Evolutionary conservation across 2,888 invertebrate species (phyloP).

Genomic region (Epirrhoe alternata): DNA sequence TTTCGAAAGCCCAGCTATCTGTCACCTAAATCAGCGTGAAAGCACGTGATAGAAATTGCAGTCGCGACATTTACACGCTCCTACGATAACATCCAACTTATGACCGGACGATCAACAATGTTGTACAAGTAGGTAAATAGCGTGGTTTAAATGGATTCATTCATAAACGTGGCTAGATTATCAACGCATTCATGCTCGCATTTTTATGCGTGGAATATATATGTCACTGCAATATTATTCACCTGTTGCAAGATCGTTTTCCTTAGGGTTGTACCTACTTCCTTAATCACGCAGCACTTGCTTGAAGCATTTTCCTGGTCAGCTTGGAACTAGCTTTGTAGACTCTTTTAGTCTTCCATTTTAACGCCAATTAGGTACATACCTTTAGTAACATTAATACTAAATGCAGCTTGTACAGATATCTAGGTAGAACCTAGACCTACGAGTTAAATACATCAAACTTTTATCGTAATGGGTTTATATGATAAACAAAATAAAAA

Average conservation of each 20-base stretch:
- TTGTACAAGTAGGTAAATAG: slow-evolving; percentile 7
- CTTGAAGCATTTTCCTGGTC: too few species aligned
- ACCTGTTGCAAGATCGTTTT: neutral
- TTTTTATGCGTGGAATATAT: neutral
- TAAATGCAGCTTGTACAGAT: too few species aligned
- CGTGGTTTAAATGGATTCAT: slow-evolving; percentile 5
- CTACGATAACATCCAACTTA: slow-evolving; percentile 37
- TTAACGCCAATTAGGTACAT: too few species aligned
- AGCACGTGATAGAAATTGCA: slow-evolving; percentile 20
- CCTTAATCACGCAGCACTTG: too few species aligned
- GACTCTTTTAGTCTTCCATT: too few species aligned
- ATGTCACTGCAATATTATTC: neutral
- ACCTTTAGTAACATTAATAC: too few species aligned
- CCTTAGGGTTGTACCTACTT: neutral
- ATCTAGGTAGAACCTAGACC: too few species aligned
- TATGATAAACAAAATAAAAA: neutral
- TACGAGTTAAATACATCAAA: too few species aligned
- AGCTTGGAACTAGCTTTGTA: too few species aligned
- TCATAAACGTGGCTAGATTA: slow-evolving; percentile 2
- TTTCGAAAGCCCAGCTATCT: slow-evolving; percentile 35
- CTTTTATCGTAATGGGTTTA: neutral
- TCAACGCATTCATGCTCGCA: slow-evolving; percentile 5
- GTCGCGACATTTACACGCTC: slow-evolving; percentile 34
- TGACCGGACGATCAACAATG: slow-evolving; percentile 46
- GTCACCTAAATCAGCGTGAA: slow-evolving; percentile 38